phyloP scores from a whole-genome alignment of 2,888 invertebrate genomes.

The Bellardia pandia region DNA sequence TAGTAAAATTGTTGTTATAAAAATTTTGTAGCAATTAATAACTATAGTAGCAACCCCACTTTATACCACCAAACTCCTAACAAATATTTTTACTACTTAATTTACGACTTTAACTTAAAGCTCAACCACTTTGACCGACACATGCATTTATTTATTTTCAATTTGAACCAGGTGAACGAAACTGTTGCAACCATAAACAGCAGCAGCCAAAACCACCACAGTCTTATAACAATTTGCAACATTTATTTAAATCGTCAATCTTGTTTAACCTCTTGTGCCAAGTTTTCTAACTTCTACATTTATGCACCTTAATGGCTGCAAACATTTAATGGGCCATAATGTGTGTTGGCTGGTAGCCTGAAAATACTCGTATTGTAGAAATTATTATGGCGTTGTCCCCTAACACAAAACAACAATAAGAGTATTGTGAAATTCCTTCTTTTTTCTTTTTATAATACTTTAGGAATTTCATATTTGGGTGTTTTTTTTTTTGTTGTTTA shows the following conservation, averaged over 20 bases:
- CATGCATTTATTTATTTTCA: slow-evolving; percentile 27
- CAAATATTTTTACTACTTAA: neutral
- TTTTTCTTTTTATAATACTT: slow-evolving; percentile 23
- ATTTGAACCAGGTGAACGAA: neutral
- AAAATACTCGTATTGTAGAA: neutral
- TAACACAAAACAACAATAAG: slow-evolving; percentile 1
- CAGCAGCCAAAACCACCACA: slow-evolving; percentile 2
- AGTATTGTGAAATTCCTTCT: slow-evolving; percentile 43
- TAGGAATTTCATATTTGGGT: neutral
- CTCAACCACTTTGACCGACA: neutral
- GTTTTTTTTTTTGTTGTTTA: neutral
- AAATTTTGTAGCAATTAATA: too few relatives aligned
- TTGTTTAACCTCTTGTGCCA: slow-evolving; percentile 54
- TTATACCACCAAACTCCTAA: neutral
- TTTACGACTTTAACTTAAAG: neutral
- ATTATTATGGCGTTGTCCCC: slow-evolving; percentile 45
- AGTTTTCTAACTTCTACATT: slow-evolving; percentile 26
- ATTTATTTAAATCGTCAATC: slow-evolving; percentile 58
- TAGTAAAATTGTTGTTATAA: too few relatives aligned
- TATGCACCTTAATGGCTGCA: slow-evolving; percentile 18
- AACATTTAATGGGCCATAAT: slow-evolving; percentile 24
- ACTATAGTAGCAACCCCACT: too few relatives aligned
- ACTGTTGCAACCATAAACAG: neutral
- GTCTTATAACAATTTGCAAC: slow-evolving; percentile 44
- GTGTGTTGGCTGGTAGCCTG: slow-evolving; percentile 1